Evolutionary conservation across 2,797 vertebrate species (phyloP).

Genomic region (Chanos chanos): DNA sequence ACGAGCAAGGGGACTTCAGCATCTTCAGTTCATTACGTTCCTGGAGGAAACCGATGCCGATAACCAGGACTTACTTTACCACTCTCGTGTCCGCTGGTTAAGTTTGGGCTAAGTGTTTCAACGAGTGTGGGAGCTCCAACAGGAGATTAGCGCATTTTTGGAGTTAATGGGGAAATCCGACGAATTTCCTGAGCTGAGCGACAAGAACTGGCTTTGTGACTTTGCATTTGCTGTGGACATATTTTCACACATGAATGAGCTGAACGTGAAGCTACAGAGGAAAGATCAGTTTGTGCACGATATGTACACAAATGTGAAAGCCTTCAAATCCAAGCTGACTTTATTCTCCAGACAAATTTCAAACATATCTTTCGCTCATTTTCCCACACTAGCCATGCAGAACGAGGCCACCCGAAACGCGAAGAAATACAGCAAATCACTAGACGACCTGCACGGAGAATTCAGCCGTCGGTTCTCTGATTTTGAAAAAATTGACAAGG

Average conservation of each 20-base stretch:
- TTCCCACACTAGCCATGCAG: slow-evolving; percentile 18
- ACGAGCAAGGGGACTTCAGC: slow-evolving; percentile 1
- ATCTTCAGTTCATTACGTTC: slow-evolving; percentile 31
- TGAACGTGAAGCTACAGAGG: slow-evolving; percentile 21
- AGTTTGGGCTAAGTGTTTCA: slow-evolving; percentile 18
- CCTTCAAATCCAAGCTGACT: slow-evolving; percentile 39
- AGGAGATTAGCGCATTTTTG: slow-evolving; percentile 29
- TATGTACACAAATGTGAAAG: slow-evolving; percentile 31
- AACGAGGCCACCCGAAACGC: neutral
- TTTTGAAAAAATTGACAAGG: slow-evolving; percentile 41
- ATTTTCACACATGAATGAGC: slow-evolving; percentile 25
- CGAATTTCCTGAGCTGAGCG: slow-evolving; percentile 29
- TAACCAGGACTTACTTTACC: slow-evolving; percentile 19
- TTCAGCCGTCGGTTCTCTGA: slow-evolving; percentile 38
- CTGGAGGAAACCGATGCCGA: slow-evolving; percentile 28
- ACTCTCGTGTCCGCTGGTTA: neutral
- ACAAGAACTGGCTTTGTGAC: slow-evolving; percentile 19
- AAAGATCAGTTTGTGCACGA: slow-evolving; percentile 1
- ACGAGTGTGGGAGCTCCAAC: slow-evolving; percentile 39
- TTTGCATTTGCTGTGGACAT: slow-evolving; percentile 22
- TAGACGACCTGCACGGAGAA: slow-evolving; percentile 38
- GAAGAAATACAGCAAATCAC: slow-evolving; percentile 40
- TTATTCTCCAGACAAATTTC: slow-evolving; percentile 44
- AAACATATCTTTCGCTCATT: slow-evolving; percentile 36
- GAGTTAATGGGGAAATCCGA: slow-evolving; percentile 21